Percentiles rank a stretch among this genome's conserved stretches.
phyloP scores from a whole-genome alignment of 1,140 invertebrate genomes.

The Macrostomum lignano region DNA sequence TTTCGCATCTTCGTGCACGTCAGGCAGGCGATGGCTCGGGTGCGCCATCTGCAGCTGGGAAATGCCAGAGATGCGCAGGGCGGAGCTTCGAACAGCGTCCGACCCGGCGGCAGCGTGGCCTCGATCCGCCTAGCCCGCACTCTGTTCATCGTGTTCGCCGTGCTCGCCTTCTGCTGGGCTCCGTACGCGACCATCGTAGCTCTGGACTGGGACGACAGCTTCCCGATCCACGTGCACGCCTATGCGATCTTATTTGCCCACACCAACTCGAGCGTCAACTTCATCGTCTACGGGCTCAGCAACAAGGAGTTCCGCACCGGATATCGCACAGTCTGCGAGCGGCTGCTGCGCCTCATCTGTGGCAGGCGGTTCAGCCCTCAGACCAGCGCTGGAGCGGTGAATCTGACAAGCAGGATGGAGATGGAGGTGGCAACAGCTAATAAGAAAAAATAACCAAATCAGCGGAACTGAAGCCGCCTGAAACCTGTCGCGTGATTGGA shows the following conservation, averaged over 20 bases:
- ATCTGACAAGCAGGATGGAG: no score
- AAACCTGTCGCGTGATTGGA: no score
- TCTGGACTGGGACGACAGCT: conserved; percentile 12
- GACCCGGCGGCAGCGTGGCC: background rate
- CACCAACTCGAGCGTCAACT: conserved; percentile 17
- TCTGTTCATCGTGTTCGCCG: conserved; percentile 10
- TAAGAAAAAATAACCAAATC: no score
- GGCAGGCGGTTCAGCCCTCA: no score
- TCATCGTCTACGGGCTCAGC: conserved; percentile 12
- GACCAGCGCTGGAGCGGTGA: no score
- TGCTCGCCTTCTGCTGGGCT: conserved; percentile 10
- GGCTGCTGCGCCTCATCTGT: no score
- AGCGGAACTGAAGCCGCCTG: no score
- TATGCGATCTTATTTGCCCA: conserved; percentile 17
- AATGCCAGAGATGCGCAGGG: background rate
- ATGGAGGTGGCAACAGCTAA: no score
- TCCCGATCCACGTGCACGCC: conserved; percentile 13
- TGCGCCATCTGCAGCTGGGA: background rate
- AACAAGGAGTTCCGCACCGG: conserved; percentile 14
- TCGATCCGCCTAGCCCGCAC: conserved; percentile 10
- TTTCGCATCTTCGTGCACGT: conserved; percentile 9
- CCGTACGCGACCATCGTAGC: conserved; percentile 12
- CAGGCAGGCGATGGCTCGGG: conserved; percentile 1
- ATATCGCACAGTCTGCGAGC: no score
- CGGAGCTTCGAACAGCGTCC: background rate